These are phyloP conservation scores for Chondrosia reniformis DNA, from an alignment of 37 sponge, comb jelly and placozoan genomes.

Conservation along the genomic window DNA sequence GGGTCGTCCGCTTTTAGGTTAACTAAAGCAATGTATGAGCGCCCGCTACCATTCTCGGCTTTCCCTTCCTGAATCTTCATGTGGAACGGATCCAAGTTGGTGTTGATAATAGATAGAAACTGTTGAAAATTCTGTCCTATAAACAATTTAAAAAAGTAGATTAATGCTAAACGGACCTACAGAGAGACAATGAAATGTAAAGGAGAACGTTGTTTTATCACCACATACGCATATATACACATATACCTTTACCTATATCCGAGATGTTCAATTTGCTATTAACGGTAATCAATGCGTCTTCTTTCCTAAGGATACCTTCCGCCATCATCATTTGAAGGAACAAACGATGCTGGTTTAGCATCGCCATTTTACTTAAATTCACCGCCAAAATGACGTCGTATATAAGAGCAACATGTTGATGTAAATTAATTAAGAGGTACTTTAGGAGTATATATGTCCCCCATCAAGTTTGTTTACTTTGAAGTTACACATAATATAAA, in stretches of 20 bases:
- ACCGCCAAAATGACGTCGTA: too few relatives aligned
- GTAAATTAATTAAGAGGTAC: too few relatives aligned
- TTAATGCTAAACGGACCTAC: too few relatives aligned
- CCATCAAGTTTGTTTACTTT: too few relatives aligned
- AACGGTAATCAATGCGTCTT: background rate
- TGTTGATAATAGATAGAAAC: constrained; percentile 18
- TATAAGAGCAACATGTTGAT: too few relatives aligned
- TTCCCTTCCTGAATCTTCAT: constrained; percentile 26
- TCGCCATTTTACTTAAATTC: too few relatives aligned
- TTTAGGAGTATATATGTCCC: too few relatives aligned
- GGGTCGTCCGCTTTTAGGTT: constrained; percentile 5
- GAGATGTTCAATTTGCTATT: background rate
- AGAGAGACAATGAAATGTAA: background rate
- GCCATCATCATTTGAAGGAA: constrained; percentile 41
- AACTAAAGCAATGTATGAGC: constrained; percentile 13
- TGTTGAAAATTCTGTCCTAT: background rate
- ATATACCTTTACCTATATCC: too few relatives aligned
- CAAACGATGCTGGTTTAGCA: constrained; percentile 21
- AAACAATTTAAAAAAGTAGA: too few relatives aligned
- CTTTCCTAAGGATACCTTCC: constrained; percentile 5
- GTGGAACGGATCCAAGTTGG: constrained; percentile 1
- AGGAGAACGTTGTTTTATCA: background rate
- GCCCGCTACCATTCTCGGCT: constrained; percentile 23
- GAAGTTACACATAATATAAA: too few relatives aligned
- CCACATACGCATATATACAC: too few relatives aligned